Conservation (phyloP, 2,888 invertebrate genomes). For the Ephialtes manifestator region DNA sequence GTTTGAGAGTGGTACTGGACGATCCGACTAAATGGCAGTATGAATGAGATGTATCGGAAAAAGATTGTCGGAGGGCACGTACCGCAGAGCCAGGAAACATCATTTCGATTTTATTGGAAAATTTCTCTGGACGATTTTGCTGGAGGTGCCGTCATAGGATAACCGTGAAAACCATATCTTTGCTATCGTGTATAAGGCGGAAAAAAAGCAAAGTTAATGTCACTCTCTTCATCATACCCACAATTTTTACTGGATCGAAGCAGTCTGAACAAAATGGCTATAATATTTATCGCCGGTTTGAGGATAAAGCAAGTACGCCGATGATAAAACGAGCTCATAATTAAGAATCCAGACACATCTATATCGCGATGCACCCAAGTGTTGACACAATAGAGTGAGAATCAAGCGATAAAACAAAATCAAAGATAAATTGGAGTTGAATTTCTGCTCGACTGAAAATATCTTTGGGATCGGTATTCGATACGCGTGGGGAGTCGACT, state of each 20-base stretch:
- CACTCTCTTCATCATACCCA: slow-evolving; percentile 7
- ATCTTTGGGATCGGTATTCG: slow-evolving; percentile 54
- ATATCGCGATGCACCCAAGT: neutral
- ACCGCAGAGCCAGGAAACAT: slow-evolving; percentile 44
- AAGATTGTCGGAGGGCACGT: slow-evolving; percentile 42
- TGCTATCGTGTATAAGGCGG: slow-evolving; percentile 7
- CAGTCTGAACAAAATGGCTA: slow-evolving; percentile 17
- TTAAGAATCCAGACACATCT: neutral
- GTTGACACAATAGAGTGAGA: slow-evolving; percentile 2
- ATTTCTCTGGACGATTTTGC: slow-evolving; percentile 46
- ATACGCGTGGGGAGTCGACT: slow-evolving; percentile 29
- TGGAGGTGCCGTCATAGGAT: neutral
- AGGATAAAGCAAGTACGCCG: neutral
- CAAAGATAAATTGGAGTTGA: slow-evolving; percentile 37
- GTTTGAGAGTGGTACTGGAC: slow-evolving; percentile 11
- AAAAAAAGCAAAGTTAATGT: neutral
- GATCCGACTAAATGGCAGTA: slow-evolving; percentile 39
- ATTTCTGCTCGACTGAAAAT: slow-evolving; percentile 34
- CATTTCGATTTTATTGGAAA: slow-evolving; percentile 64
- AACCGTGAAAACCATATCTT: slow-evolving; percentile 44
- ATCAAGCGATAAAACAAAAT: slow-evolving; percentile 27
- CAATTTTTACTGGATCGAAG: slow-evolving; percentile 7
- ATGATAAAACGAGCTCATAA: neutral
- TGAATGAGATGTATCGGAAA: slow-evolving; percentile 59
- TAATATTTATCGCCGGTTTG: neutral